Percentiles rank a stretch among this genome's conserved stretches.
These are phyloP conservation scores for Mesorhabditis belari DNA, from an alignment of 2,888 invertebrate species.

Conservation along the genomic window DNA sequence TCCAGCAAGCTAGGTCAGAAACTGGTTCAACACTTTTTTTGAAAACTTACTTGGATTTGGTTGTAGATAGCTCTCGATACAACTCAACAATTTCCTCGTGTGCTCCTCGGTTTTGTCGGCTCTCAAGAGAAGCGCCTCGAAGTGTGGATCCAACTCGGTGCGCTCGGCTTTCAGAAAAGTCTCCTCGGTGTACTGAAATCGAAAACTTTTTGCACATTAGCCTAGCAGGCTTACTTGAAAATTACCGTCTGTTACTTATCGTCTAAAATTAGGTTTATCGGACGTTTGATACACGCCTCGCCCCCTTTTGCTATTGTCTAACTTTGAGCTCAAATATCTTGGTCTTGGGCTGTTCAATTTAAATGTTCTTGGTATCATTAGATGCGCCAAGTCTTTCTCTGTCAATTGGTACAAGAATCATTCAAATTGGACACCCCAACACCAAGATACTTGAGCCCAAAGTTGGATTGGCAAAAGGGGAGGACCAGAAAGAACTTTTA, in stretches of 20 bases:
- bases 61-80: constrained; percentile 76
- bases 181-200: constrained; percentile 76
- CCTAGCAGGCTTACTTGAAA: too few relatives aligned
- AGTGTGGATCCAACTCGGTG: constrained; percentile 82
- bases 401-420: too few relatives aligned
- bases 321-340: not conserved
- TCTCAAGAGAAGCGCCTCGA: constrained; percentile 75
- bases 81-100: constrained; percentile 74
- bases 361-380: too few relatives aligned
- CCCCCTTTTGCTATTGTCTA: not conserved
- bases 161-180: constrained; percentile 82
- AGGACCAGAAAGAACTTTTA: too few relatives aligned
- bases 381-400: too few relatives aligned
- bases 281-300: not conserved
- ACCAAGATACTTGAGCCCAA: too few relatives aligned
- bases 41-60: constrained; percentile 73
- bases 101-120: constrained; percentile 78
- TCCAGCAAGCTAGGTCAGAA: too few relatives aligned
- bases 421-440: too few relatives aligned
- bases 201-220: too few relatives aligned
- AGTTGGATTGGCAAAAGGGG: too few relatives aligned
- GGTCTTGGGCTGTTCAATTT: too few relatives aligned
- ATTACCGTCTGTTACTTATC: not conserved
- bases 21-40: too few relatives aligned
- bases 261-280: not conserved